These are phyloP conservation scores for Papilio polytes DNA, from an alignment of 1,140 invertebrate species.

Conservation along the genomic window DNA sequence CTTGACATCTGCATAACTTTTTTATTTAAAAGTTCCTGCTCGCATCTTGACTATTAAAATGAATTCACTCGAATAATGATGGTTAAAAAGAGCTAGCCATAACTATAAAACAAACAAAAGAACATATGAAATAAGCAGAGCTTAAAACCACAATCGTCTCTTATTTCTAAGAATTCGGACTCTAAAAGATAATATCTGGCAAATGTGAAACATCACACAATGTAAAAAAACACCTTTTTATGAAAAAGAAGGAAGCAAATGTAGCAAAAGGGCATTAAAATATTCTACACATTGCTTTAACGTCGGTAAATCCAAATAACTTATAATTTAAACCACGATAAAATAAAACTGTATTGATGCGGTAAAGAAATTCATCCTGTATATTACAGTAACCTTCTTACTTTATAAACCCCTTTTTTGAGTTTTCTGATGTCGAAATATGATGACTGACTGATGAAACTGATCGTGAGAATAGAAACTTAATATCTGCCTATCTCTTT, in stretches of 20 bases:
- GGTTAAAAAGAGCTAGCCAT: neutral
- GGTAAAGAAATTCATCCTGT: neutral
- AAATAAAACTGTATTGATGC: neutral
- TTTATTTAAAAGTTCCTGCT: neutral
- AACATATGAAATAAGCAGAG: neutral
- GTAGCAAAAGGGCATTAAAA: neutral
- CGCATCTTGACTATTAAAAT: neutral
- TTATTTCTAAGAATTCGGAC: slow-evolving; percentile 24
- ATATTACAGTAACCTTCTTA: too few species aligned
- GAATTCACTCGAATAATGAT: neutral
- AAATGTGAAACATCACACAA: neutral
- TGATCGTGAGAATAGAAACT: neutral
- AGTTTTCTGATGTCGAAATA: too few species aligned
- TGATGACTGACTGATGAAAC: too few species aligned
- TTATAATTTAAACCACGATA: neutral
- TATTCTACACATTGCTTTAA: neutral
- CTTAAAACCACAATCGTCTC: neutral
- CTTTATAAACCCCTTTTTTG: too few species aligned
- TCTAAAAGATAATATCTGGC: neutral
- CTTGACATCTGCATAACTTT: neutral
- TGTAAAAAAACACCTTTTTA: neutral
- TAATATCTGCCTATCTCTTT: neutral
- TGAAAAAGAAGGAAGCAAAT: neutral
- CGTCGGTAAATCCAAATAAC: neutral
- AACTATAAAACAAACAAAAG: neutral